Evolutionary conservation across 64 coral and sea anemone genomes (phyloP).

Genomic region (Porites lutea): DNA sequence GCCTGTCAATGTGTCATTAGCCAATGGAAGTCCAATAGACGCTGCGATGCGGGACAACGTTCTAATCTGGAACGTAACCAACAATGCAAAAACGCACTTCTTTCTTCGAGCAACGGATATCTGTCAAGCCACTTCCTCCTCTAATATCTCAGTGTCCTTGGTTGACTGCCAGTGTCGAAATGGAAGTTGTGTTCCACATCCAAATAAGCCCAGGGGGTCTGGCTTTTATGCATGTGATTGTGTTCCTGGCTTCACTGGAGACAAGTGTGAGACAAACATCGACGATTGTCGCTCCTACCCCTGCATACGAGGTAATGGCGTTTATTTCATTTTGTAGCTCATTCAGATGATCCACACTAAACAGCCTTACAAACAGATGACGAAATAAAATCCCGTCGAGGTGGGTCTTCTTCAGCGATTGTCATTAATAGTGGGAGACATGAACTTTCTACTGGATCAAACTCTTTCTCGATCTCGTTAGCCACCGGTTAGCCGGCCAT

Average conservation of each 20-base stretch:
- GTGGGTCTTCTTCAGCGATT: too few species aligned
- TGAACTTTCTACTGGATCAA: too few species aligned
- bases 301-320: slow-evolving; percentile 39
- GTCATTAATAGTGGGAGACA: too few species aligned
- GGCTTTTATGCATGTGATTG: slow-evolving; percentile 52
- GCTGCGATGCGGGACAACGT: neutral
- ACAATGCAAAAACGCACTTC: neutral
- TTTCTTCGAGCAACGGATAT: slow-evolving; percentile 37
- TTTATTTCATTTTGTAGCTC: too few species aligned
- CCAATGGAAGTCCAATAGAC: neutral
- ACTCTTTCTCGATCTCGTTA: too few species aligned
- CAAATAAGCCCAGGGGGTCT: slow-evolving; percentile 58
- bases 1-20: slow-evolving; percentile 38
- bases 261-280: slow-evolving; percentile 47
- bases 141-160: slow-evolving; percentile 19
- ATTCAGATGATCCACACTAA: too few species aligned
- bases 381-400: too few species aligned
- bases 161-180: slow-evolving; percentile 56
- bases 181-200: slow-evolving; percentile 52
- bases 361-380: too few species aligned
- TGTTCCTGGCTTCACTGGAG: slow-evolving; percentile 48
- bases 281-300: slow-evolving; percentile 27
- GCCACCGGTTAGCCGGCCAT: too few species aligned
- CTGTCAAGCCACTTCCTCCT: slow-evolving; percentile 9
- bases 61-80: neutral